phyloP scores from a whole-genome alignment of 2,113 vertebrate genomes.

The Hiodon tergisus region DNA sequence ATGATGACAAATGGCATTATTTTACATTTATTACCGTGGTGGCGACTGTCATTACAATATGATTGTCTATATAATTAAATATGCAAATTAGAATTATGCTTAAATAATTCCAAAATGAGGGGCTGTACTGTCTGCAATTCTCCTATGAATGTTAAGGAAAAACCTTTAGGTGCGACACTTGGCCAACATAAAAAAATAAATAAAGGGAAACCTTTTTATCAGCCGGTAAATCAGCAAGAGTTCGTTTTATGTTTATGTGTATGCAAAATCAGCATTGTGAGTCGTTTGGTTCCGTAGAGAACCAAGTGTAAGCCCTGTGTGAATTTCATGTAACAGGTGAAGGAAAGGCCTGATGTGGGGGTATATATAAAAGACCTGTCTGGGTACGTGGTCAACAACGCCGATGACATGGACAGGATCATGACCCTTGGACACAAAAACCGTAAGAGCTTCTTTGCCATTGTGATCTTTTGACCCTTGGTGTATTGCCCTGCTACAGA shows the following conservation, averaged over 20 bases:
- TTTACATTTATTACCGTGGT: too few relatives aligned
- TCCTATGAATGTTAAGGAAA: too few relatives aligned
- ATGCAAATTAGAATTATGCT: too few relatives aligned
- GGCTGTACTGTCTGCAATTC: too few relatives aligned
- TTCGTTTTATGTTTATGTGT: background rate
- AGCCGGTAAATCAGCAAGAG: background rate
- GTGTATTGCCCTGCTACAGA: background rate
- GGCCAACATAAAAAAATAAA: background rate
- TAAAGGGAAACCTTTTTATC: too few relatives aligned
- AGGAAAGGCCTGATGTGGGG: constrained; percentile 95
- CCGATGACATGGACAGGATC: constrained; percentile 97
- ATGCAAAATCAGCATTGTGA: background rate
- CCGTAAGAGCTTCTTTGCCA: constrained; percentile 65
- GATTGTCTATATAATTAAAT: too few relatives aligned
- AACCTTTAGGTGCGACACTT: too few relatives aligned
- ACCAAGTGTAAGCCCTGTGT: background rate
- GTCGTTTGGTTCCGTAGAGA: background rate
- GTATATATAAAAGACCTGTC: constrained; percentile 98
- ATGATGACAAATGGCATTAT: too few relatives aligned
- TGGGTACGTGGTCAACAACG: constrained; percentile 96
- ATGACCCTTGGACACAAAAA: constrained; percentile 98
- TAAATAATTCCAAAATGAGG: too few relatives aligned
- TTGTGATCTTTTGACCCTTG: background rate
- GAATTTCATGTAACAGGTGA: constrained; percentile 68
- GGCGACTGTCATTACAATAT: too few relatives aligned